phyloP scores from a whole-genome alignment of 1,140 invertebrate genomes.

The Bacillus rossius region DNA sequence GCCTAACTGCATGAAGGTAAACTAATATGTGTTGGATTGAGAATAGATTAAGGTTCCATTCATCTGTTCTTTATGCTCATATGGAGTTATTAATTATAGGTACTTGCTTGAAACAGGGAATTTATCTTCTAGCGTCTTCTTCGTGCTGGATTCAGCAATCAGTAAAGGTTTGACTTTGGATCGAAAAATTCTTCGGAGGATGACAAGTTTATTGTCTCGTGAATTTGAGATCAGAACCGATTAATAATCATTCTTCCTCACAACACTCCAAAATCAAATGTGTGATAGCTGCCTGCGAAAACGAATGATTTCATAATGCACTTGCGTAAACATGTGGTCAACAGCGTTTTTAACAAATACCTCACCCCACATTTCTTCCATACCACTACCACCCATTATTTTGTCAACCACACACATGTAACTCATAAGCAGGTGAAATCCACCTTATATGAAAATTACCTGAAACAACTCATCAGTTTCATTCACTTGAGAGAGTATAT shows the following conservation, averaged over 20 bases:
- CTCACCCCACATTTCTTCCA: conserved; percentile 36
- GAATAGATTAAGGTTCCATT: conserved; percentile 41
- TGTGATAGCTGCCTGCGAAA: conserved; percentile 32
- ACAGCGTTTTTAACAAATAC: too few species aligned
- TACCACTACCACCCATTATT: conserved; percentile 39
- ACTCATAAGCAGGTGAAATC: conserved; percentile 38
- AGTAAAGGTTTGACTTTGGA: background rate
- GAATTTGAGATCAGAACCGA: background rate
- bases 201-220: background rate
- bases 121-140: background rate
- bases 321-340: conserved; percentile 30
- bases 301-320: conserved; percentile 36
- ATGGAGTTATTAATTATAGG: conserved; percentile 33
- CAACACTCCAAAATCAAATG: conserved; percentile 23
- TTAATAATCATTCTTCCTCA: background rate
- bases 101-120: conserved; percentile 34
- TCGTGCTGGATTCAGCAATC: background rate
- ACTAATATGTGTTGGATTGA: conserved; percentile 37
- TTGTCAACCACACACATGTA: conserved; percentile 39
- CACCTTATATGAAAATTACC: conserved; percentile 25
- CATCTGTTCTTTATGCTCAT: conserved; percentile 35
- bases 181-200: background rate
- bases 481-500: conserved; percentile 32
- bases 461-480: conserved; percentile 12
- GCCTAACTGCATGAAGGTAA: conserved; percentile 40